Conservation (phyloP, 1,140 invertebrate species). For the Mesaphorura yosii region DNA sequence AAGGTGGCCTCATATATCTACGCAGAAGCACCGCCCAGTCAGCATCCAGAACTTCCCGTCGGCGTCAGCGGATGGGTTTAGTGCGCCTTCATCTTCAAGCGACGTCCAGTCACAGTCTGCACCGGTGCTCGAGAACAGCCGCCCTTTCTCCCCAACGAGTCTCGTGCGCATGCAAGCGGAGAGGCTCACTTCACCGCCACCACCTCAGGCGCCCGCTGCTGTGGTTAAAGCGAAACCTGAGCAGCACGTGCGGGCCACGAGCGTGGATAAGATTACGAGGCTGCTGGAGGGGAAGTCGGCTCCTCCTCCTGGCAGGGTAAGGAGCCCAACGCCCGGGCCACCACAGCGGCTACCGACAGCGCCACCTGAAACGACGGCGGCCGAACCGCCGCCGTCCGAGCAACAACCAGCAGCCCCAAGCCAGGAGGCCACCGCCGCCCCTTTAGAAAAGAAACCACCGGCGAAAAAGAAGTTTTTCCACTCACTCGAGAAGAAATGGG, state of each 20-base stretch:
- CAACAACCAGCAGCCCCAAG: constrained; percentile 34
- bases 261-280: constrained; percentile 27
- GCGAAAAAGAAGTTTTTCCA: constrained; percentile 40
- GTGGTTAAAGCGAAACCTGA: neutral
- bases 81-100: too few relatives aligned
- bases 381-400: neutral
- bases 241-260: constrained; percentile 19
- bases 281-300: constrained; percentile 25
- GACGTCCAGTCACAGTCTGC: too few relatives aligned
- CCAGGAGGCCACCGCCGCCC: constrained; percentile 43
- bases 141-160: neutral
- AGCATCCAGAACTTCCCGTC: constrained; percentile 21
- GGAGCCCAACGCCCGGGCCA: constrained; percentile 12
- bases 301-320: too few relatives aligned
- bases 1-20: constrained; percentile 17
- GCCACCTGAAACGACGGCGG: neutral
- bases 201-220: neutral
- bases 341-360: neutral
- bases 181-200: constrained; percentile 13
- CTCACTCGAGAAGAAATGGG: constrained; percentile 40
- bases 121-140: too few relatives aligned
- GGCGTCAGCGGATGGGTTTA: too few relatives aligned
- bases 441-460: too few relatives aligned
- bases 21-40: constrained; percentile 16
- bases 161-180: neutral